Base-by-base conservation (phyloP, 1,140 invertebrate species). In the Drosophila littoralis region DNA sequence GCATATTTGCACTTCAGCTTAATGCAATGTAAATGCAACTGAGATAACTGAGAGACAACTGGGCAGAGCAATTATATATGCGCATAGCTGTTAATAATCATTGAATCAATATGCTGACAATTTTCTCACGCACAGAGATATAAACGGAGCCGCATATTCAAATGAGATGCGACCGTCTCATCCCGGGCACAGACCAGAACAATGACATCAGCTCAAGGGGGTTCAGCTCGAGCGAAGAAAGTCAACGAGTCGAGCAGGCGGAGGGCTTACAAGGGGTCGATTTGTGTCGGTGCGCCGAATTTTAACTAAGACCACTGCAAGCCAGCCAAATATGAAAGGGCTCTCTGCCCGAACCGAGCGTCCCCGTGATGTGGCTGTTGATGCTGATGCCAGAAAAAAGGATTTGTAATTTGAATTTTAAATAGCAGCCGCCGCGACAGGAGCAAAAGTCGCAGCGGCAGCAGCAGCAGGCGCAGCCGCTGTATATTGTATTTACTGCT, bases 321-420 rank as follows among this genome's bases (percentile, higher is more conserved):
- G 7, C 17, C 54, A 42, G 0, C 22, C 42, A 17, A 59, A 45
- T 57, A 57, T 77, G 43, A 58, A 59, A 67, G 61, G 52, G 64
- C 68, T 51, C 43, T 36, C 43, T 40, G 64, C 45, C 51, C 77
- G 72, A 45, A 55, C 67, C 50, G 7, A 13, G 36, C 32, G 17
- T 28, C 22, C 22, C 22, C 22, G 22, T 28, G 22, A 28, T 28
- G 22, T 28, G 22, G 22, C 22, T 28, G 42, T 7, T 32, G 15
- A 10, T 38, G 35, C 45, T 42, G 22, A 32, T 28, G 7, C 38
- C 54, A 2, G n/a, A 43, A 43, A 36, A 79, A 88, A 84, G 84
- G 84, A 88, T 88, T 88, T 89, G 83, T 88, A 88, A 88, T 89
- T 88, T 88, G 84, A 89, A 88, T 88, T 86, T 88, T 89, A 88